These are phyloP conservation scores for Rynchops niger DNA, from an alignment of 2,113 vertebrate species.

Conservation along the genomic window DNA sequence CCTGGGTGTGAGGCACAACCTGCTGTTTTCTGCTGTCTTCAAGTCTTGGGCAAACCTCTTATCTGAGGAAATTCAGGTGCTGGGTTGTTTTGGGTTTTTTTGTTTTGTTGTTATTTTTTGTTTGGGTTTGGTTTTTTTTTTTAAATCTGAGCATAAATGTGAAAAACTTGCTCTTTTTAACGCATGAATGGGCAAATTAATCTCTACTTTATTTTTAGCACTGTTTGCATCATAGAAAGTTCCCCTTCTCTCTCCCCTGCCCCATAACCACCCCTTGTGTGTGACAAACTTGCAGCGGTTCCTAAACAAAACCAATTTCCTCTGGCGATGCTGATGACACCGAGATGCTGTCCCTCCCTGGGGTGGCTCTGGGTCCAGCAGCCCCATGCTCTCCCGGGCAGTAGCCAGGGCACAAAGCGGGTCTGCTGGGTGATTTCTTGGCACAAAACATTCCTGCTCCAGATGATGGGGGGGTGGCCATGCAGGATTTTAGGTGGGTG, in stretches of 20 bases:
- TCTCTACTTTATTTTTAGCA: background rate
- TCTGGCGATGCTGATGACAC: rapidly evolving
- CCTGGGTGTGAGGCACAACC: background rate
- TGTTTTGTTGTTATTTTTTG: too few relatives aligned
- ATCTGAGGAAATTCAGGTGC: background rate
- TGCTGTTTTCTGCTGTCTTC: background rate
- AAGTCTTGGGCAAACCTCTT: background rate
- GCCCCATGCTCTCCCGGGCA: background rate
- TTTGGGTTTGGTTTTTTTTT: background rate
- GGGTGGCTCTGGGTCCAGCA: background rate
- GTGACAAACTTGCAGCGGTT: background rate
- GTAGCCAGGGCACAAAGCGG: background rate
- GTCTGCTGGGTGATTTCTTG: background rate
- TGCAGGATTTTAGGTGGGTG: background rate
- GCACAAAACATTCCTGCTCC: background rate
- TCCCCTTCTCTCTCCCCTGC: background rate
- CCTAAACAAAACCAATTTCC: background rate
- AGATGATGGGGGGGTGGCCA: rapidly evolving
- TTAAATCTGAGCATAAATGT: background rate
- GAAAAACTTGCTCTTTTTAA: background rate
- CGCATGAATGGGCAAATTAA: background rate
- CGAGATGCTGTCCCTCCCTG: background rate
- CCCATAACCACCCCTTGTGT: rapidly evolving
- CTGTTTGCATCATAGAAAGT: background rate
- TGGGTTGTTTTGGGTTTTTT: background rate